Conservation (phyloP, 2,888 invertebrate genomes). For the Parnassius smintheus region DNA sequence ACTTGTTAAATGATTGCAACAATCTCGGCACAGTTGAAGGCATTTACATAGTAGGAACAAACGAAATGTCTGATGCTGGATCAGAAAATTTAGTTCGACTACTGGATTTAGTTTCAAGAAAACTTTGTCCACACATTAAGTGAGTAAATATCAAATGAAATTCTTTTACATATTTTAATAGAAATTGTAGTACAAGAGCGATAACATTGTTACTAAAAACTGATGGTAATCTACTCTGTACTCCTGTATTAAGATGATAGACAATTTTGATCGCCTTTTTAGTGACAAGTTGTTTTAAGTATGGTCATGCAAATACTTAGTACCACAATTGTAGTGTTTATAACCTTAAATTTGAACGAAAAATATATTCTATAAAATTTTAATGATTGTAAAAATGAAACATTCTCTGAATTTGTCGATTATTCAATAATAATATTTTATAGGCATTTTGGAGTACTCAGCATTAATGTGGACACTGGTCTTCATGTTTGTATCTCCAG, state of each 20-base stretch:
- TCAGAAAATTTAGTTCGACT: conserved; percentile 12
- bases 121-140: conserved; percentile 41
- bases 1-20: conserved; percentile 6
- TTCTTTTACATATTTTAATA: too few relatives aligned
- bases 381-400: not conserved
- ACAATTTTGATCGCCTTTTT: too few relatives aligned
- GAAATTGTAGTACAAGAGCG: too few relatives aligned
- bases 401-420: not conserved
- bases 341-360: too few relatives aligned
- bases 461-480: not conserved
- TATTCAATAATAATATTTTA: not conserved
- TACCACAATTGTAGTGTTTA: too few relatives aligned
- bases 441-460: conserved; percentile 22
- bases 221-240: too few relatives aligned
- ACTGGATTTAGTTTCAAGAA: conserved; percentile 41
- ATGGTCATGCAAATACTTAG: too few relatives aligned
- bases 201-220: too few relatives aligned
- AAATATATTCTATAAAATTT: too few relatives aligned
- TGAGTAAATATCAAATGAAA: conserved; percentile 28
- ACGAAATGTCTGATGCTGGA: not conserved
- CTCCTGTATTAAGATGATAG: too few relatives aligned
- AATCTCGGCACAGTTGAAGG: conserved; percentile 19
- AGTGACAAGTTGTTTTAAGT: too few relatives aligned
- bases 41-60: conserved; percentile 14
- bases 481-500: conserved; percentile 21